phyloP scores from a whole-genome alignment of 1,140 invertebrate species.

The Asbolus verrucosus region DNA sequence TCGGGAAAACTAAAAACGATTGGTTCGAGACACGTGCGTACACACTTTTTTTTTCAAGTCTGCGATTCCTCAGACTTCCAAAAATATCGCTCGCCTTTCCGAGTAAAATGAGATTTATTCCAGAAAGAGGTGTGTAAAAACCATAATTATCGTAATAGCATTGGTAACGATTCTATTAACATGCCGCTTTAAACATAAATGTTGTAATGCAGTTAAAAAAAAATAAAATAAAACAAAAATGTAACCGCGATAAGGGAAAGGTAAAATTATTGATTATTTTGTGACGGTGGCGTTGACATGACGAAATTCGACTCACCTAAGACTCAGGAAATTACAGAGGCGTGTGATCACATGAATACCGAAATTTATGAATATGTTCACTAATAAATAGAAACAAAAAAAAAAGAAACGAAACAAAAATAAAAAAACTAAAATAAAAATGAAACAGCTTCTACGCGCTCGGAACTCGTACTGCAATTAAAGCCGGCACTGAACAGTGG shows the following conservation, averaged over 20 bases:
- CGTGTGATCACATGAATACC: background rate
- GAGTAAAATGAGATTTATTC: constrained; percentile 11
- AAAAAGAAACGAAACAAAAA: constrained; percentile 30
- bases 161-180: too few species aligned
- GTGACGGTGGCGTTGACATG: constrained; percentile 3
- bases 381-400: constrained; percentile 23
- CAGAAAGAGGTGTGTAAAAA: too few species aligned
- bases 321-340: constrained; percentile 1
- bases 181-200: too few species aligned
- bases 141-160: too few species aligned
- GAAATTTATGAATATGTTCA: background rate
- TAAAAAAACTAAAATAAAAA: constrained; percentile 37
- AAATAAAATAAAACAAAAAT: constrained; percentile 18
- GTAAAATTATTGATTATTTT: constrained; percentile 33
- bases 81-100: constrained; percentile 7
- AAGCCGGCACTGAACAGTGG: constrained; percentile 25
- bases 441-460: constrained; percentile 29
- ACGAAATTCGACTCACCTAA: constrained; percentile 18
- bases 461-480: constrained; percentile 29
- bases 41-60: background rate
- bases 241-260: constrained; percentile 11
- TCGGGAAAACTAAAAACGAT: constrained; percentile 9
- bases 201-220: too few species aligned
- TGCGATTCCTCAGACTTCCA: constrained; percentile 9
- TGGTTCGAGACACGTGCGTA: constrained; percentile 41